Evolutionary conservation across 1,140 invertebrate species (phyloP).

Genomic region (Drosophila rhopaloa): DNA sequence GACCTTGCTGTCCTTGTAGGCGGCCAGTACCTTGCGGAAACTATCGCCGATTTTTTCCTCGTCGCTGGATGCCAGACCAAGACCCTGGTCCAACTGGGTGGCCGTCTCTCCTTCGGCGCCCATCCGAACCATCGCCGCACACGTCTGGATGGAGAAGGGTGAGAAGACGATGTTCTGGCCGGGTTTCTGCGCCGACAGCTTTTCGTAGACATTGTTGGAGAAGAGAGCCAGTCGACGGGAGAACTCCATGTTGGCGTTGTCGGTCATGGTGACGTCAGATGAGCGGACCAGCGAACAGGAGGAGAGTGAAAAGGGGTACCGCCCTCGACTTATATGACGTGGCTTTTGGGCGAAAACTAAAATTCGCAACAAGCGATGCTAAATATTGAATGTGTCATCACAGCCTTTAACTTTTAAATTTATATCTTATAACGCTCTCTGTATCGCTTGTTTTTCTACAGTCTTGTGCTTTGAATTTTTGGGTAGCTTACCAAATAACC

Average conservation of each 20-base stretch:
- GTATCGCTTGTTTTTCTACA: neutral
- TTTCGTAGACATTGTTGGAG: conserved; percentile 56
- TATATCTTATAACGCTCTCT: neutral
- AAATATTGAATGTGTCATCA: too few species aligned
- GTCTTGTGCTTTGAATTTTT: neutral
- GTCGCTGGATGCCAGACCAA: conserved; percentile 81
- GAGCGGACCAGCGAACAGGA: neutral
- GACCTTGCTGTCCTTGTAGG: conserved; percentile 64
- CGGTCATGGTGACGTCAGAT: conserved; percentile 27
- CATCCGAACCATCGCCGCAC: conserved; percentile 86
- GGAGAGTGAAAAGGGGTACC: conserved; percentile 15
- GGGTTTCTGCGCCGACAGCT: conserved; percentile 45
- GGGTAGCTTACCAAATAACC: conserved; percentile 44
- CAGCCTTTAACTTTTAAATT: neutral
- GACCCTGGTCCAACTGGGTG: conserved; percentile 84
- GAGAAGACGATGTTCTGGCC: conserved; percentile 84
- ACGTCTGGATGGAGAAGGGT: conserved; percentile 84
- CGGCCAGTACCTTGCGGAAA: conserved; percentile 54
- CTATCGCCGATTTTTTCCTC: conserved; percentile 49
- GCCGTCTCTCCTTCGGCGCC: conserved; percentile 86
- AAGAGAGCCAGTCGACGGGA: conserved; percentile 61
- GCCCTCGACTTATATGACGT: conserved; percentile 8
- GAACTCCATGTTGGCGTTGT: conserved; percentile 41
- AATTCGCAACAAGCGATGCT: conserved; percentile 5
- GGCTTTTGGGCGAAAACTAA: conserved; percentile 46